Evolutionary conservation across 2,888 invertebrate species (phyloP).

Genomic region (Tenthredo scrophulariae): DNA sequence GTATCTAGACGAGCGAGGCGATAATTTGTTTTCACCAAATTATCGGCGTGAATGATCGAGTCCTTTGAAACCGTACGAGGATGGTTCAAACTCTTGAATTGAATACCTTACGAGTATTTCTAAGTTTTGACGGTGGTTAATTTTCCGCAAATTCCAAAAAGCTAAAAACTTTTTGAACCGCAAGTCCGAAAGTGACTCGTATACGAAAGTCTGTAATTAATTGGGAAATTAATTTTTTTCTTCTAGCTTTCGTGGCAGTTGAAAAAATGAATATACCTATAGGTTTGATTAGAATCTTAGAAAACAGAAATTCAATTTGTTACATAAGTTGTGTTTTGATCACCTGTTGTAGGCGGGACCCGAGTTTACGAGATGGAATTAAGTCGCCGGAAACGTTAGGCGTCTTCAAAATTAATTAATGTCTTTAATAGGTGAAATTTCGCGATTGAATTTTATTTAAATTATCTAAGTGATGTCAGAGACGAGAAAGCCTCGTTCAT

Average conservation of each 20-base stretch:
- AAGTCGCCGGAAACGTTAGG: neutral
- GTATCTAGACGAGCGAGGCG: neutral
- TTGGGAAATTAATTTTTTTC: no score
- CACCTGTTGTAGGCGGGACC: neutral
- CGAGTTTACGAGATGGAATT: neutral
- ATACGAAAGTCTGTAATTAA: no score
- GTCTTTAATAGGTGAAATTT: neutral
- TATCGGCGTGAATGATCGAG: neutral
- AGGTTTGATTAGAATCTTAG: neutral
- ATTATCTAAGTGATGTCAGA: neutral
- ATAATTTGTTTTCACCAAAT: neutral
- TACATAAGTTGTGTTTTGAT: neutral
- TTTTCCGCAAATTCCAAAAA: no score
- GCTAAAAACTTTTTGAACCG: no score
- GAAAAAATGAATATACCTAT: neutral
- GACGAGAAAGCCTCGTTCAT: neutral
- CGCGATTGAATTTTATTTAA: neutral
- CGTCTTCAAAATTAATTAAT: neutral
- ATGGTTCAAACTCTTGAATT: no score
- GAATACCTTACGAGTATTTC: no score
- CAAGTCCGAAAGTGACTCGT: no score
- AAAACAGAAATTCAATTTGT: neutral
- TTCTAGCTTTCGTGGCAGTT: neutral
- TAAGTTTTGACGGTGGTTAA: no score
- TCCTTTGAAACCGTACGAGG: no score